phyloP scores from a whole-genome alignment of 2,888 invertebrate species.

The Tipula vernalis region DNA sequence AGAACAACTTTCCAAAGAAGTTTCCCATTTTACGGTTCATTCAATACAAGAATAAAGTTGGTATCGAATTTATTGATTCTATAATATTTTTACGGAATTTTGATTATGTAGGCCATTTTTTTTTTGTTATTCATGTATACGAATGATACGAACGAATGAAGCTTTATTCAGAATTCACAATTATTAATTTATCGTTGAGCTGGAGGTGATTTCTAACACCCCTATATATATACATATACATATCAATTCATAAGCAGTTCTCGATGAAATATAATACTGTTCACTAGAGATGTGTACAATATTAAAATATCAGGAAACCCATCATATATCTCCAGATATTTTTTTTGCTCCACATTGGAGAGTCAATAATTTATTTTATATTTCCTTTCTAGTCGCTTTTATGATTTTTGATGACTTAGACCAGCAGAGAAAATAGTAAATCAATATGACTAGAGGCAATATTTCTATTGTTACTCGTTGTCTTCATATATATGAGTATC shows the following conservation, averaged over 20 bases:
- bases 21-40: too few species aligned
- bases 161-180: not conserved
- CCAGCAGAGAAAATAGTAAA: not conserved
- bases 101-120: not conserved
- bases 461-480: not conserved
- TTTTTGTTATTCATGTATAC: not conserved
- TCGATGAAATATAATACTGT: not conserved
- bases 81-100: not conserved
- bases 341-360: not conserved
- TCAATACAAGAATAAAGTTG: too few species aligned
- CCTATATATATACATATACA: not conserved
- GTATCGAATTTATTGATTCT: too few species aligned
- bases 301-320: not conserved
- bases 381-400: constrained; percentile 1
- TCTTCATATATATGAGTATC: not conserved
- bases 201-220: not conserved
- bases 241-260: not conserved
- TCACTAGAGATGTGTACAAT: not conserved
- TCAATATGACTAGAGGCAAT: not conserved
- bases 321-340: not conserved
- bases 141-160: not conserved
- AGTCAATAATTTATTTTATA: not conserved
- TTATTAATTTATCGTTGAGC: not conserved
- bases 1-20: too few species aligned
- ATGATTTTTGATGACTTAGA: constrained; percentile 4